Base-by-base conservation (phyloP, 2,797 vertebrate species). In the Notoglanidium macrostoma region DNA sequence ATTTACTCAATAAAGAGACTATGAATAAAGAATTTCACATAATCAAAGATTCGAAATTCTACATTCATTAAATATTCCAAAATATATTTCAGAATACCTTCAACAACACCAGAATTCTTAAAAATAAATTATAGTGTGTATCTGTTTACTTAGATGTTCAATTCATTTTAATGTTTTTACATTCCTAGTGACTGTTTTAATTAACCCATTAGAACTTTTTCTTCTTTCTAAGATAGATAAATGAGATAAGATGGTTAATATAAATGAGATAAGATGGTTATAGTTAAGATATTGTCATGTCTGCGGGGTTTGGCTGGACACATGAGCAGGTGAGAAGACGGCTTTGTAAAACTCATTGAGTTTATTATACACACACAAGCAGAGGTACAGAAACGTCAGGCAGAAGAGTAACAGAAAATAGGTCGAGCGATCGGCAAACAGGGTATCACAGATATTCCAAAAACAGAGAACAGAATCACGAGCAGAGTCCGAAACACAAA, bases 1-100 rank as follows among this genome's bases (percentile, higher is more conserved):
- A 46, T 81, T 49, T 9, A 46, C 59, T 82, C 40, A 49, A 82
- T 29, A 85, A 63, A 76, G 19, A 29, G 26, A 44, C 74, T 85
- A 57, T 46, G 40, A 84, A 84, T 57, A 35, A 40, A 67, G n/a
- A 26, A 35, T 0, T 46, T 73, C 21, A 44, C 15, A n/a, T 46
- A 81, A 63, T 46, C n/a, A 40, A 59, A 23, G 49, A 46, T 57
- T 46, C 26, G 17, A 17, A n/a, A 49, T 9, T 61, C 21, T 63
- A 46, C 6, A 44, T 44, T 59, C 2, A 9, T 2, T 29, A 44
- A 82, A 65, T 49, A 10, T 14, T 35, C 11, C n/a, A 15, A 55
- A 54, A 8, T 29, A 51, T 1, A 54, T 49, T 74, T 73, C 4
- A 26, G 26, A 26, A 46, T 26, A 74, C 44, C 2, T 54, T 77